Evolutionary conservation across 2,797 vertebrate species (phyloP), one percentile per base, ranked within the genome.

Genomic region (Coendou prehensilis): DNA sequence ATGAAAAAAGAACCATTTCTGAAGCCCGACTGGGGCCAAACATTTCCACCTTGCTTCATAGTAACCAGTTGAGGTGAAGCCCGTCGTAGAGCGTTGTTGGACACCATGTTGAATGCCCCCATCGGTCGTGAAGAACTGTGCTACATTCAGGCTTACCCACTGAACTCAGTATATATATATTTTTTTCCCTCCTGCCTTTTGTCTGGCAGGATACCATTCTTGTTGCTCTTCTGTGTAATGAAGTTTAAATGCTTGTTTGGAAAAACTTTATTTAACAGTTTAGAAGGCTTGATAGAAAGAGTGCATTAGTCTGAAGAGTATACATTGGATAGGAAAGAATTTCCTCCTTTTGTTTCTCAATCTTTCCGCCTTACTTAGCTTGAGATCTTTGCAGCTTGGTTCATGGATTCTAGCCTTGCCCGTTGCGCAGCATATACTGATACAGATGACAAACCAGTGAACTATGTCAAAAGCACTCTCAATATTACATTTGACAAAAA

Each of bases 191-290:
- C 98, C 98, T 99, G 99, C 99, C 98, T 98, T 99, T 99, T 98
- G 99, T 99, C 98, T 98, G 98, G 99, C 98, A 96, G 98, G 98
- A 97, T 98, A 99, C 98, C 98, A 98, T 99, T 99, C 99, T 99
- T 99, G 98, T 98, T 98, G 98, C 99, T 99, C 98, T 98, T 99
- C 99, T 99, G 98, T 98, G 98, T 98, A 98, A 99, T 99, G 98
- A 99, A 99, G 98, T 99, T 98, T 99, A 99, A 99, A 99, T 99
- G 99, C 99, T 99, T 99, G 99, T 99, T 99, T 99, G 99, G 98
- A 99, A 98, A 98, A 98, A 99, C 98, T 99, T 99, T 99, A 99
- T 99, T 99, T 99, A 99, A 99, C 99, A 99, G 99, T 99, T 99
- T 99, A 99, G 99, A 99, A 99, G 99, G 99, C 98, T 99, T 98